These are phyloP conservation scores for Epinephelus malabaricus DNA, from an alignment of 2,797 vertebrate genomes.

Conservation along the genomic window DNA sequence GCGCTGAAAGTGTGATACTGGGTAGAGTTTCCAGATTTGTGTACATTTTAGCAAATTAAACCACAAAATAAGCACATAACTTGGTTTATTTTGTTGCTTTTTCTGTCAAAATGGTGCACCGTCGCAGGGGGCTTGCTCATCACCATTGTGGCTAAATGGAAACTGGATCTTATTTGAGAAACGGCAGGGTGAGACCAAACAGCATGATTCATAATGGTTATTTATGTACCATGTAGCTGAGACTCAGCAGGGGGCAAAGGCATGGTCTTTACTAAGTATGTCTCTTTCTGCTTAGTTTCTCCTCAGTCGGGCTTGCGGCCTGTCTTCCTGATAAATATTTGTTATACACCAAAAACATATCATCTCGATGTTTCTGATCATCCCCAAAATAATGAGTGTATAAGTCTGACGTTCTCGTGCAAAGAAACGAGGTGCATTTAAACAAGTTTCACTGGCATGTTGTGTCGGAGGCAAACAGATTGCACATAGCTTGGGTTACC, in stretches of 20 bases:
- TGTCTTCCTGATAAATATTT: slow-evolving; percentile 68
- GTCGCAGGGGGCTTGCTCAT: slow-evolving; percentile 58
- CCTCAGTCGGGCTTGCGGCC: slow-evolving; percentile 49
- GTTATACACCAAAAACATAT: slow-evolving; percentile 59
- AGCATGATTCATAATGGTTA: slow-evolving; percentile 86
- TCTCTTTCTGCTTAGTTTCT: slow-evolving; percentile 73
- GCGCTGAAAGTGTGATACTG: slow-evolving; percentile 16
- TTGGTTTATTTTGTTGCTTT: slow-evolving; percentile 47
- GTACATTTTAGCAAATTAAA: slow-evolving; percentile 24
- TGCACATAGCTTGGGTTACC: slow-evolving; percentile 26
- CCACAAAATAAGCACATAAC: slow-evolving; percentile 42
- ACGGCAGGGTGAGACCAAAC: slow-evolving; percentile 81
- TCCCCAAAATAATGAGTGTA: slow-evolving; percentile 72
- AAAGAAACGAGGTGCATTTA: slow-evolving; percentile 56
- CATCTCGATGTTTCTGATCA: slow-evolving; percentile 73
- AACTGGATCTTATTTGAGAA: slow-evolving; percentile 83
- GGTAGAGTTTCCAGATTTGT: slow-evolving; percentile 12
- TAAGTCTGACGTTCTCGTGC: slow-evolving; percentile 31
- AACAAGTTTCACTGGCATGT: slow-evolving; percentile 47
- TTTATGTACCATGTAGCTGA: slow-evolving; percentile 84
- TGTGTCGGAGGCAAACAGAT: slow-evolving; percentile 15
- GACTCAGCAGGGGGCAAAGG: slow-evolving; percentile 79
- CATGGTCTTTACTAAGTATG: slow-evolving; percentile 80
- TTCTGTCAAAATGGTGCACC: slow-evolving; percentile 41
- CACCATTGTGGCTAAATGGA: slow-evolving; percentile 80